Percentiles rank a stretch among this genome's conserved stretches.
phyloP scores from a whole-genome alignment of 2,113 vertebrate genomes.

The Chaenogobius annularis region DNA sequence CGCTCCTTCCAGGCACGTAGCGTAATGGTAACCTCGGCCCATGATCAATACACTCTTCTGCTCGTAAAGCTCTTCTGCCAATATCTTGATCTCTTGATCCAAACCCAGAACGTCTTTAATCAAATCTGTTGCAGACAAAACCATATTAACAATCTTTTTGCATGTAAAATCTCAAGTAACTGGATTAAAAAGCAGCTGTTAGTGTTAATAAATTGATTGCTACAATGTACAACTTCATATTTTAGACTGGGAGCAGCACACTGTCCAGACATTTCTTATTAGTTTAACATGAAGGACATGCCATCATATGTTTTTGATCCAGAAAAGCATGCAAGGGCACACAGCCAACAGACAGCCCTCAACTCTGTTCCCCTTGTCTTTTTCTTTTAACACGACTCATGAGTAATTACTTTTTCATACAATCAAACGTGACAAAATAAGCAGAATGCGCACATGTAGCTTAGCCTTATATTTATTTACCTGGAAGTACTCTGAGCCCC shows the following conservation, averaged over 20 bases:
- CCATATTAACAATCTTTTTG: neutral
- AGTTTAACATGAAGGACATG: conserved; percentile 35
- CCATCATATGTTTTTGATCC: conserved; percentile 61
- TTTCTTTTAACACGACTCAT: neutral
- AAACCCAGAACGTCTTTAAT: conserved; percentile 95
- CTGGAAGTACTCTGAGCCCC: conserved; percentile 89
- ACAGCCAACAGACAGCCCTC: conserved; percentile 23
- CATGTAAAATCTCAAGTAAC: neutral
- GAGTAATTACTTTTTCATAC: neutral
- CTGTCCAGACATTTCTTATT: conserved; percentile 49
- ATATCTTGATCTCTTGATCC: conserved; percentile 96
- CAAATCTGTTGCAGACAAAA: conserved; percentile 76
- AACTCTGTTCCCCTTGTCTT: neutral
- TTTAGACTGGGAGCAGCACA: conserved; percentile 19
- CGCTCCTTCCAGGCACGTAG: conserved; percentile 95
- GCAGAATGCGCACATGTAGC: neutral
- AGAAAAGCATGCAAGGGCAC: conserved; percentile 38
- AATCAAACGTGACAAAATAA: neutral
- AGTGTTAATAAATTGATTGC: neutral
- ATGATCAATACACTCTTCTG: conserved; percentile 98
- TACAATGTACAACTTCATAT: conserved; percentile 12
- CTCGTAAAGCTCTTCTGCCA: conserved; percentile 92
- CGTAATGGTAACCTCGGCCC: conserved; percentile 97
- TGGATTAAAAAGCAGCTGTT: neutral
- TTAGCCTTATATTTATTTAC: conserved; percentile 66